phyloP scores from a whole-genome alignment of 2,888 invertebrate genomes.

The Leptopilina myrica region DNA sequence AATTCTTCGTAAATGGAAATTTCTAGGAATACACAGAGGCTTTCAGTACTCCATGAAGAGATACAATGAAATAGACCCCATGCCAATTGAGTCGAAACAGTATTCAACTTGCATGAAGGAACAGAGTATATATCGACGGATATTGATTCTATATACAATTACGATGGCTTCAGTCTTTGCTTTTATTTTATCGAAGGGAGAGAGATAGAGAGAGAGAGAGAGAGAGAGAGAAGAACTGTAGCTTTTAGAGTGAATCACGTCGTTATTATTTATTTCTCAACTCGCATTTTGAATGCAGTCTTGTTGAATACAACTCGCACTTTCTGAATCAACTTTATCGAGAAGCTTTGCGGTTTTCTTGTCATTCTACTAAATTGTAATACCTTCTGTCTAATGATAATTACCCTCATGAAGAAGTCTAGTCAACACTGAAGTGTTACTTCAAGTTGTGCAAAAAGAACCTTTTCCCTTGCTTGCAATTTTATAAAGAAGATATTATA shows the following conservation, averaged over 20 bases:
- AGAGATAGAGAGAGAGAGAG: not conserved
- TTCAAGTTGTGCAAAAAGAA: too few relatives aligned
- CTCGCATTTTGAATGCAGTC: not conserved
- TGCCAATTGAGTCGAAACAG: constrained; percentile 21
- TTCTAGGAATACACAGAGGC: not conserved
- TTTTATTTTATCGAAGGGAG: constrained; percentile 6
- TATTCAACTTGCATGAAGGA: constrained; percentile 19
- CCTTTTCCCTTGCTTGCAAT: too few relatives aligned
- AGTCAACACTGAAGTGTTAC: not conserved
- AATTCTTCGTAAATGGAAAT: not conserved
- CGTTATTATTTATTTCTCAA: not conserved
- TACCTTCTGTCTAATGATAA: not conserved
- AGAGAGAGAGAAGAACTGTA: not conserved
- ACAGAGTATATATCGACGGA: constrained; percentile 1
- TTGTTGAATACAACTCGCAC: not conserved
- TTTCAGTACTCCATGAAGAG: constrained; percentile 4
- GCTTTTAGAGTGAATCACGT: not conserved
- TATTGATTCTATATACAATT: not conserved
- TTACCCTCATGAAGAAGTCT: not conserved
- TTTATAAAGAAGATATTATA: too few relatives aligned
- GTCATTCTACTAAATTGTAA: not conserved
- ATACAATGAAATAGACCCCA: constrained; percentile 17
- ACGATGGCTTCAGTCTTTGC: not conserved
- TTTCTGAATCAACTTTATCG: constrained; percentile 15
- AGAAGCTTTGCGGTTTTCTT: not conserved